These are phyloP conservation scores for Passer montanus DNA, from an alignment of 2,113 vertebrate species.

Conservation along the genomic window DNA sequence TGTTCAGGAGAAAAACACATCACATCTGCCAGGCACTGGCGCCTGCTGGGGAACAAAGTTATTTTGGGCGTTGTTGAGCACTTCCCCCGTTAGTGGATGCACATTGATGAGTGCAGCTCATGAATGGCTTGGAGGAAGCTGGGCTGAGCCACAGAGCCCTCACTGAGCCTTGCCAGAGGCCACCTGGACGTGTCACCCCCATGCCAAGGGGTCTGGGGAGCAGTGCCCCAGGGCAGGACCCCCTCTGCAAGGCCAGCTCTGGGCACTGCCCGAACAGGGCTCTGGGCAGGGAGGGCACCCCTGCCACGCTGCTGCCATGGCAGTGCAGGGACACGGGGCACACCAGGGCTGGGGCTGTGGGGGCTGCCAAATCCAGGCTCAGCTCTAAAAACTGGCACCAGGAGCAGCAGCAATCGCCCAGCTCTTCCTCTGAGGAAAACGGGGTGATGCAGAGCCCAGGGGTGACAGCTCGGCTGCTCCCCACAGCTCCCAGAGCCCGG, in stretches of 20 bases:
- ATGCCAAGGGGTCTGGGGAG: not conserved
- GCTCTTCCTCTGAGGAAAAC: not conserved
- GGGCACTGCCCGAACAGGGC: fast-evolving
- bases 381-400: not conserved
- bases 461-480: not conserved
- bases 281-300: not conserved
- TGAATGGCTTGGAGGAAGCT: not conserved
- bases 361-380: not conserved
- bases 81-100: not conserved
- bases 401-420: not conserved
- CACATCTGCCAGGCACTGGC: not conserved
- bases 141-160: not conserved
- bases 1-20: not conserved
- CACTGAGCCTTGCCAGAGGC: not conserved
- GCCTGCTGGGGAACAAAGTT: conserved; percentile 1
- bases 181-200: fast-evolving
- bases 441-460: fast-evolving
- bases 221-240: not conserved
- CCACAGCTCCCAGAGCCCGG: fast-evolving
- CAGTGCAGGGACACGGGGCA: not conserved
- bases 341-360: not conserved
- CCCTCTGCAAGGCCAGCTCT: not conserved
- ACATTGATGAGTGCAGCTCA: not conserved
- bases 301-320: not conserved
- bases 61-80: not conserved